These are phyloP conservation scores for Meloidogyne hapla DNA, from an alignment of 1,140 invertebrate genomes.

Conservation along the genomic window DNA sequence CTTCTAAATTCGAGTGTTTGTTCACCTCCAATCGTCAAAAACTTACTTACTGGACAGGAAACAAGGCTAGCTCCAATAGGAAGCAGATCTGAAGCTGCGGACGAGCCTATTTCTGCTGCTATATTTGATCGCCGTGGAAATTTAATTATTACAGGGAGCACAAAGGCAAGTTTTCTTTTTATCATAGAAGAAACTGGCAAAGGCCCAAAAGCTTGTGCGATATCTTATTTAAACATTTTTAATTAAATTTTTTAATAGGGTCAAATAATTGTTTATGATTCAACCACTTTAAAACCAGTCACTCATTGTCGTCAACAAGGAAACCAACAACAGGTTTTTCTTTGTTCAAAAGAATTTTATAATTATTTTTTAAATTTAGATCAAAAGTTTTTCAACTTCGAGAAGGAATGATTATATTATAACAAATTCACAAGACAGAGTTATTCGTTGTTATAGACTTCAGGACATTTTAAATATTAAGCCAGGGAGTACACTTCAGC, in stretches of 20 bases:
- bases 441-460: conserved; percentile 45
- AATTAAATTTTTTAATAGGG: conserved; percentile 25
- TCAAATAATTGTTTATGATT: conserved; percentile 40
- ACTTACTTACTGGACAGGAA: conserved; percentile 25
- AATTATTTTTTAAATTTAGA: conserved; percentile 27
- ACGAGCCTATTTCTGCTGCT: conserved; percentile 45
- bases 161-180: conserved; percentile 31
- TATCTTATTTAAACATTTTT: no score
- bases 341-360: neutral
- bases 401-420: conserved; percentile 41
- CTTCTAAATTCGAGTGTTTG: conserved; percentile 22
- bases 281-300: conserved; percentile 41
- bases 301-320: conserved; percentile 33
- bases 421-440: conserved; percentile 46
- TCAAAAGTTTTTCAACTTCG: conserved; percentile 46
- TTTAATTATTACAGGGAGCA: conserved; percentile 39
- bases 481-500: conserved; percentile 32
- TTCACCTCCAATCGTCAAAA: conserved; percentile 30
- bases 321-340: conserved; percentile 26
- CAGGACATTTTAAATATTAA: conserved; percentile 31
- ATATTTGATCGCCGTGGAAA: conserved; percentile 43
- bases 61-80: conserved; percentile 9
- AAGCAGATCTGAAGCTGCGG: conserved; percentile 21
- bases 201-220: no score
- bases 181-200: no score